phyloP scores from a whole-genome alignment of 2,888 invertebrate genomes.

The Athrips mouffetella region DNA sequence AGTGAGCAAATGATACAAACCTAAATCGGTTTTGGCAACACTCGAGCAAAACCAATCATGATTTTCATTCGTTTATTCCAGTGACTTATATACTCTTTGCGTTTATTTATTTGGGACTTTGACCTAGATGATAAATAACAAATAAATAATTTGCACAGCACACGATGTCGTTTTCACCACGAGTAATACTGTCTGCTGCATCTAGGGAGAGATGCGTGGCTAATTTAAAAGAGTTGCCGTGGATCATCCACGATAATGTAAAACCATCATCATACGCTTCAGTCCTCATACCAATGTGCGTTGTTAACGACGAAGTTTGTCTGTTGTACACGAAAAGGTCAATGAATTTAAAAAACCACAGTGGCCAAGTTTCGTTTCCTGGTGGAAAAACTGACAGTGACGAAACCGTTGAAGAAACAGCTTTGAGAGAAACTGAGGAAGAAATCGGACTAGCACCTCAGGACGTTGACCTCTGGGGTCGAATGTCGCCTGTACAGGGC shows the following conservation, averaged over 20 bases:
- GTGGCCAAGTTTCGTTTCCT: constrained; percentile 92
- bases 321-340: constrained; percentile 91
- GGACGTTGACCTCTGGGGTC: constrained; percentile 83
- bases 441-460: constrained; percentile 85
- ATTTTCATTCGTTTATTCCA: too few relatives aligned
- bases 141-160: too few relatives aligned
- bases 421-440: constrained; percentile 92
- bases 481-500: constrained; percentile 49
- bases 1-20: too few relatives aligned
- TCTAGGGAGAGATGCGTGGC: constrained; percentile 78
- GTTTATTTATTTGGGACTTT: background rate
- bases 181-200: constrained; percentile 67
- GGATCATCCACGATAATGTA: constrained; percentile 41
- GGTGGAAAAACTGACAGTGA: constrained; percentile 87
- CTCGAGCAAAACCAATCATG: too few relatives aligned
- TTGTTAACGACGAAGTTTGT: constrained; percentile 82
- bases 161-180: constrained; percentile 51
- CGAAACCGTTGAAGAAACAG: constrained; percentile 82
- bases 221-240: constrained; percentile 78
- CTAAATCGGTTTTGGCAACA: too few relatives aligned
- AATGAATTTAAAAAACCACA: constrained; percentile 83
- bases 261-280: constrained; percentile 79
- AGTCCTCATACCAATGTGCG: constrained; percentile 90
- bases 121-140: constrained; percentile 8
- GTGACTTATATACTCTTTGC: too few relatives aligned